Percentiles rank a stretch among this genome's conserved stretches.
phyloP scores from a whole-genome alignment of 2,888 invertebrate genomes.

The Subacronicta megacephala region DNA sequence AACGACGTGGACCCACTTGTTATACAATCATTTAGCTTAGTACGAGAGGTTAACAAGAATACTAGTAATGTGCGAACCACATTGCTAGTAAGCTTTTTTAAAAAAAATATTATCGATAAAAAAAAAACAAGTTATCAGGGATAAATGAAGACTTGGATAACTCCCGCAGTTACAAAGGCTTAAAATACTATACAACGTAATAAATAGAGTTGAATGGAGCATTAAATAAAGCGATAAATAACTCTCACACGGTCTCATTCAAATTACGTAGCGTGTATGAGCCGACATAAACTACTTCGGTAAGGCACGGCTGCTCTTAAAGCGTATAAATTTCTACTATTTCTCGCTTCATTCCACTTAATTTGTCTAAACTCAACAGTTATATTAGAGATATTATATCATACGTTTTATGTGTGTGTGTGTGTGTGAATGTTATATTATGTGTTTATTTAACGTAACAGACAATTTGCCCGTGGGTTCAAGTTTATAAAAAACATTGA shows the following conservation, averaged over 20 bases:
- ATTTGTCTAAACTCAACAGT: not conserved
- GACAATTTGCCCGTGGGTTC: too few species aligned
- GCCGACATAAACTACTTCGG: conserved; percentile 46
- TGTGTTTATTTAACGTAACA: too few species aligned
- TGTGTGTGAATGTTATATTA: too few species aligned
- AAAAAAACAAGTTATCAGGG: not conserved
- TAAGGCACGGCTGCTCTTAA: not conserved
- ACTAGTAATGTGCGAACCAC: too few species aligned
- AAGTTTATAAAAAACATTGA: too few species aligned
- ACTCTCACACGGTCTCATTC: conserved; percentile 51
- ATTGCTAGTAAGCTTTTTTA: too few species aligned
- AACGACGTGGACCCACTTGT: too few species aligned
- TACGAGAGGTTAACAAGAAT: too few species aligned
- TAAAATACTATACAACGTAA: conserved; percentile 43
- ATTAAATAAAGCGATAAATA: conserved; percentile 57
- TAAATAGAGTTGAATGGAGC: conserved; percentile 42
- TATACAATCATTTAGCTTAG: too few species aligned
- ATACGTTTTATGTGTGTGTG: too few species aligned
- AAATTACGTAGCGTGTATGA: conserved; percentile 58
- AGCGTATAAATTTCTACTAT: conserved; percentile 13
- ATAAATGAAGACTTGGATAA: conserved; percentile 21
- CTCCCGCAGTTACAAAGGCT: conserved; percentile 18
- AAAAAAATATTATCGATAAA: not conserved
- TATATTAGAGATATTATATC: too few species aligned
- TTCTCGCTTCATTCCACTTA: not conserved